Base-by-base conservation (phyloP, 2,797 vertebrate genomes). In the Sternotherus odoratus region DNA sequence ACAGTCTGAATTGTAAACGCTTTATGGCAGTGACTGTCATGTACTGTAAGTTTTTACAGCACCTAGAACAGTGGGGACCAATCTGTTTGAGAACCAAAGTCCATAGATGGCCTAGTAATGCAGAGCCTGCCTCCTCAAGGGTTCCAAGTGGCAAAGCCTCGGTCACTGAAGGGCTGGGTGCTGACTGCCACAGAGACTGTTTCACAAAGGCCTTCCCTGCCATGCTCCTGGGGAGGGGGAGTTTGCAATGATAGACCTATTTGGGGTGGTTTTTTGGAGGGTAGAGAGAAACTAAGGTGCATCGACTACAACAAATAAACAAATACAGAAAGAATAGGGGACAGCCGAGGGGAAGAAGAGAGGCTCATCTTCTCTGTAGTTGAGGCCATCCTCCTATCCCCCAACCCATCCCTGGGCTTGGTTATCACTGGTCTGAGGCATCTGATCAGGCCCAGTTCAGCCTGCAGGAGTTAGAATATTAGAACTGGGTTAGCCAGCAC, bases 11-110 rank as follows among this genome's bases (percentile, higher is more conserved):
- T 63, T 56, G 80, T 30, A 90, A 94, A 95, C 75, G 85, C 91
- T 54, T 93, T 53, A 85, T 85, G 86, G 94, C 90, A 93, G 94
- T 79, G 4, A 39, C 87, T 78, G 83, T 91, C 83, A 95, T 95
- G 95, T 95, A 85, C 89, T 88, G 91, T 54, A 91, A 86, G 3
- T 43, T 75, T 82, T 92, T 83, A 60, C 77, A 89, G 87, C 0
- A 1, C 36, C 53, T 72, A 77, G 87, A 86, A 88, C 6, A 77
- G 77, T 0, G 19, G 36, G 77, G 54, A 8, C 84, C 83, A 66
- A 79, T 24, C 13, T 74, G 39, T 94, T 94, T 90, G 43, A 86
- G 24, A 50, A 28, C 48, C 1, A 88, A 91, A 92, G 10, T n/a
- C 2, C 23, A 49, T 28, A 0, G 1, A 88, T 79, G 91, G 60